Percentiles rank a stretch among this genome's conserved stretches.
Evolutionary conservation across 2,888 invertebrate genomes (phyloP).

Genomic region (Blera fallax): DNA sequence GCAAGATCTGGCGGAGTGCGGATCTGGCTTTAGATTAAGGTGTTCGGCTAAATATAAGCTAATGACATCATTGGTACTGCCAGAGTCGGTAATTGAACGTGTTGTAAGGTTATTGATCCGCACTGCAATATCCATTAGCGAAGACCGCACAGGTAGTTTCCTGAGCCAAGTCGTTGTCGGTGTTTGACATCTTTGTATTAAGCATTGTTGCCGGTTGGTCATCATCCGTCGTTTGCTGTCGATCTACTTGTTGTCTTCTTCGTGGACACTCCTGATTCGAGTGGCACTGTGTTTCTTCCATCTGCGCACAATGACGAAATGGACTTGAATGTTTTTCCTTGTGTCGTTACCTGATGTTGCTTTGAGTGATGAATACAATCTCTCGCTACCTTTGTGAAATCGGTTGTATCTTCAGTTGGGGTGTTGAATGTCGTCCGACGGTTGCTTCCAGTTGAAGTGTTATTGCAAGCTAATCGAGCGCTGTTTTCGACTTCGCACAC

Average conservation of each 20-base stretch:
- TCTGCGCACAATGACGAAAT: background rate
- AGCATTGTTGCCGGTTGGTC: background rate
- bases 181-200: no score
- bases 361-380: background rate
- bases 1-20: background rate
- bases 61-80: no score
- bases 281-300: constrained; percentile 20
- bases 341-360: background rate
- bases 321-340: background rate
- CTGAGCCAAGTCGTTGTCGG: background rate
- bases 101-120: constrained; percentile 22
- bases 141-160: background rate
- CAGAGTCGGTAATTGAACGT: no score
- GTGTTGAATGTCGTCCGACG: background rate
- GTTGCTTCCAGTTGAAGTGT: background rate
- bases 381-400: background rate
- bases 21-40: background rate
- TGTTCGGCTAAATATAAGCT: no score
- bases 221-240: background rate
- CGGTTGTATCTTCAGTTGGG: background rate
- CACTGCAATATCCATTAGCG: constrained; percentile 14
- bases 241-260: background rate
- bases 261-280: constrained; percentile 10
- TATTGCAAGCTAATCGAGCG: background rate
- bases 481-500: background rate